phyloP scores from a whole-genome alignment of 2,888 invertebrate genomes.

The Digitonthophagus gazella region DNA sequence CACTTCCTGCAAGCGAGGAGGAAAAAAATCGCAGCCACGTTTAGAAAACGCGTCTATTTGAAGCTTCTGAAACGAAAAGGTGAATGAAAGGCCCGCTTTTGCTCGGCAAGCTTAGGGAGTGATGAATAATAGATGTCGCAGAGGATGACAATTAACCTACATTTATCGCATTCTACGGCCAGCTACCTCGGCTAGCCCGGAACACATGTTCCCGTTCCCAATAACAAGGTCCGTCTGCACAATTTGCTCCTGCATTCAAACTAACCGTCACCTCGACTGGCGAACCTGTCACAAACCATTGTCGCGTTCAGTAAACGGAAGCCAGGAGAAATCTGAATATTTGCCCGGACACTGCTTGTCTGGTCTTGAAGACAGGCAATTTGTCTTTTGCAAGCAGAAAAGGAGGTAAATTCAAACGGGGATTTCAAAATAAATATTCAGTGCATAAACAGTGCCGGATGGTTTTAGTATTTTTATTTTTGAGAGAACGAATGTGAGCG shows the following conservation, averaged over 20 bases:
- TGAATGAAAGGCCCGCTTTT: background rate
- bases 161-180: background rate
- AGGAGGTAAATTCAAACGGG: background rate
- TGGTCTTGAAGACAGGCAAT: background rate
- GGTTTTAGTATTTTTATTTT: background rate
- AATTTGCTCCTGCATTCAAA: background rate
- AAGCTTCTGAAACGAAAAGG: too few species aligned
- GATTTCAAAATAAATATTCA: background rate
- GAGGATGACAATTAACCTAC: background rate
- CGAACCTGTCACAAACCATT: background rate
- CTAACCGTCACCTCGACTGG: background rate
- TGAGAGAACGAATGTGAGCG: background rate
- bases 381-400: background rate
- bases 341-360: background rate
- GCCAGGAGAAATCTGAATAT: background rate
- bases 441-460: background rate
- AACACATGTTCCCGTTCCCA: background rate
- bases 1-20: background rate
- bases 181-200: background rate
- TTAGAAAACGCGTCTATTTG: background rate
- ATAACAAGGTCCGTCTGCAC: background rate
- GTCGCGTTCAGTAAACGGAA: background rate
- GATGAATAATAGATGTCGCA: background rate
- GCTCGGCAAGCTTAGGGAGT: background rate
- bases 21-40: background rate